Evolutionary conservation across 1,140 invertebrate genomes (phyloP).

Genomic region (Aphelenchoides avenae): DNA sequence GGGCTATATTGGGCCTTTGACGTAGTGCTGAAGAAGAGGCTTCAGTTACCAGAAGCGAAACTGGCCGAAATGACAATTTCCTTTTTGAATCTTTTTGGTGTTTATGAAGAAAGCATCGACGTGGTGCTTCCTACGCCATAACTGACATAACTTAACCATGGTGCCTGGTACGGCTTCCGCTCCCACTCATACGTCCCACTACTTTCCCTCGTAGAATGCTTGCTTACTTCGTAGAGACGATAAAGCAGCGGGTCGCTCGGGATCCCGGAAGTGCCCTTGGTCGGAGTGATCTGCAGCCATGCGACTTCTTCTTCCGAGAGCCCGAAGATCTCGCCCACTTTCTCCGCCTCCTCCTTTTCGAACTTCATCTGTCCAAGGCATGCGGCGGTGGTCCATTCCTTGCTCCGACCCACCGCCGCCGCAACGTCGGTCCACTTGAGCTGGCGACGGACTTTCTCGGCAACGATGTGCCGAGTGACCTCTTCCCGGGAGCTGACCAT

Average conservation of each 20-base stretch:
- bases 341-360: conserved; percentile 24
- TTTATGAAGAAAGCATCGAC: too few species aligned
- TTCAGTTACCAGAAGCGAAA: too few species aligned
- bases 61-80: too few species aligned
- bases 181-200: neutral
- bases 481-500: conserved; percentile 35
- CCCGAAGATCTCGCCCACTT: conserved; percentile 11
- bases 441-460: conserved; percentile 24
- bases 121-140: too few species aligned
- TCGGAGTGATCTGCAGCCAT: conserved; percentile 39
- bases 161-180: too few species aligned
- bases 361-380: conserved; percentile 55
- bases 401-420: conserved; percentile 34
- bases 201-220: conserved; percentile 4
- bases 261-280: conserved; percentile 30
- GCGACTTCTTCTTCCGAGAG: conserved; percentile 16
- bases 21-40: too few species aligned
- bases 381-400: conserved; percentile 57
- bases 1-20: too few species aligned
- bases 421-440: conserved; percentile 56
- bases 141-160: too few species aligned
- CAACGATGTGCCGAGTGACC: conserved; percentile 38
- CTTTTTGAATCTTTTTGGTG: too few species aligned
- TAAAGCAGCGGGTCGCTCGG: conserved; percentile 58
- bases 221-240: conserved; percentile 29